Evolutionary conservation across 2,888 invertebrate species (phyloP), one percentile per base, ranked within the genome.

Genomic region (Dryobotodes eremita): DNA sequence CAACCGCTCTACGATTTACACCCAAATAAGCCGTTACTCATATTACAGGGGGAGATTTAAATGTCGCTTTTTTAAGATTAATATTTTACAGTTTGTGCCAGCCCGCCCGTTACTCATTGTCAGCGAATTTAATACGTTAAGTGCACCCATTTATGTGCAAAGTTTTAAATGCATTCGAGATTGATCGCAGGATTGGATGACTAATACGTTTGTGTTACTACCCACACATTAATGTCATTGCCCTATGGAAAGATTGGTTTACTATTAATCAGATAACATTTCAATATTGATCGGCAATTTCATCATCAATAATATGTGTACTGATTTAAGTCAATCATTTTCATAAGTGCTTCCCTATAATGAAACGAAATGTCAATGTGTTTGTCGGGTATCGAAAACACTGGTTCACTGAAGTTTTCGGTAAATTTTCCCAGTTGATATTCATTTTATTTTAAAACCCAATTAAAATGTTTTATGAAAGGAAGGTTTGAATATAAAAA

Each of bases 91-190:
- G 91, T 91, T 88, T 86, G 86, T 86, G 86, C 85, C 83, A 86
- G 90, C 87, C 88, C 90, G 71, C 64, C 88, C 89, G 92, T 96
- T 93, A 94, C 87, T 95, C 94, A 95, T 95, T 94, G 94, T 92
- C 93, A 92, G 92, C 89, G 93, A 94, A 94, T 95, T 95, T 95
- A 96, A 96, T 96, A 95, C 94, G 91, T 93, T 95, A 93, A 96
- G 95, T 96, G 95, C 94, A 93, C 84, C 90, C 90, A 93, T 94
- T 95, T 93, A 92, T 92, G 92, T 90, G 90, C 85, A 87, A 93
- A 94, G 91, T 94, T 95, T 94, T 93, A 93, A 93, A 94, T 94
- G 91, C 86, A 81, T 79, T 80, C 71, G 88, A 89, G 92, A 92
- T 91, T 92, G 92, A 93, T 94, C 88, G 89, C 81, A 50, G 86